Evolutionary conservation across 2,797 vertebrate species (phyloP).

Genomic region (Allenopithecus nigroviridis): DNA sequence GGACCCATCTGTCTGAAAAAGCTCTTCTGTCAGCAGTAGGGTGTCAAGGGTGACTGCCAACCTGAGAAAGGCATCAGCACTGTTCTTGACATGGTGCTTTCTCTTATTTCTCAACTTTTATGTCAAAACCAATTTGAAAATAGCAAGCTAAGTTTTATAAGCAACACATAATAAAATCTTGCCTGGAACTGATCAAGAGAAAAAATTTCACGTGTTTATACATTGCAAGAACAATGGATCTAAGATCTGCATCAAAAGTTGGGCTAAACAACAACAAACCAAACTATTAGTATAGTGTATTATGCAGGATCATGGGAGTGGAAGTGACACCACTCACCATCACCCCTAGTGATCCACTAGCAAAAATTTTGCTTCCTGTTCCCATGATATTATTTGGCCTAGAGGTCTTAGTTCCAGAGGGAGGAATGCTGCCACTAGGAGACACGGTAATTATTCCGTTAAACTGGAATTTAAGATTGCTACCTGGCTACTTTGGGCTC

Average conservation of each 20-base stretch:
- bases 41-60: not conserved
- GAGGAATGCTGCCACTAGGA: not conserved
- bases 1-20: not conserved
- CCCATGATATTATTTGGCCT: not conserved
- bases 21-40: not conserved
- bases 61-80: not conserved
- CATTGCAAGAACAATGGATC: not conserved
- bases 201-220: not conserved
- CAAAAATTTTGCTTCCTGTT: not conserved
- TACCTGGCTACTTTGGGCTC: too few relatives aligned
- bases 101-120: constrained; percentile 36
- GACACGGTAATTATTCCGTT: not conserved
- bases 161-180: constrained; percentile 34
- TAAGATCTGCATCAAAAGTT: not conserved
- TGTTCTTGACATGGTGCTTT: not conserved
- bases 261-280: not conserved
- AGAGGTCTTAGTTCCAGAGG: not conserved
- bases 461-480: too few relatives aligned
- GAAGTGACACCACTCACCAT: not conserved
- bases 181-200: not conserved
- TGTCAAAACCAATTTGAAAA: constrained; percentile 60
- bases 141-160: constrained; percentile 33
- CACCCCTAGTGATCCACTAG: not conserved
- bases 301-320: not conserved
- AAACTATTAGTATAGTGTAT: not conserved